Evolutionary conservation across 2,797 vertebrate genomes (phyloP).

Genomic region (Lepilemur septentrionalis): DNA sequence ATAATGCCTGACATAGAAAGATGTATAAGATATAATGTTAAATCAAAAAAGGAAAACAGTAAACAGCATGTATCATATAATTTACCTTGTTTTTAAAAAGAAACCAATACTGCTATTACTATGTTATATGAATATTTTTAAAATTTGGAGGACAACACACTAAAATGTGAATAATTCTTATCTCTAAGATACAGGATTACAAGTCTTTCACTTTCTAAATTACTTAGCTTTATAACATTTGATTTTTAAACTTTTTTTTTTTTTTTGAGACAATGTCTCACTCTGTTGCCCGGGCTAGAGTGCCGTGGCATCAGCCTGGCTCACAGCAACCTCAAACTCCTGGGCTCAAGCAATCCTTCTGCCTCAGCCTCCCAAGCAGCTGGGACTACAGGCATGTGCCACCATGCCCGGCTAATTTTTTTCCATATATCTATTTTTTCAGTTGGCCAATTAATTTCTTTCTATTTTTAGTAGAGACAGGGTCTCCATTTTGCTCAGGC

Average conservation of each 20-base stretch:
- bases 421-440: too few species aligned
- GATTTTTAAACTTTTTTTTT: not conserved
- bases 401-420: too few species aligned
- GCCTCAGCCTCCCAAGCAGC: too few species aligned
- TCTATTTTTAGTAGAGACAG: too few species aligned
- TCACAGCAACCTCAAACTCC: too few species aligned
- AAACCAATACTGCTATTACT: not conserved
- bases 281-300: too few species aligned
- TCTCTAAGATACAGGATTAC: not conserved
- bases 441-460: too few species aligned
- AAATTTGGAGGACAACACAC: not conserved
- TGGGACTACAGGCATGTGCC: too few species aligned
- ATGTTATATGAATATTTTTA: not conserved
- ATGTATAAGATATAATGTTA: not conserved
- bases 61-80: not conserved
- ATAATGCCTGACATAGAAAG: not conserved
- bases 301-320: too few species aligned
- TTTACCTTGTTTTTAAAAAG: slow-evolving; percentile 36
- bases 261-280: too few species aligned
- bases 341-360: too few species aligned
- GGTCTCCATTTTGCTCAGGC: too few species aligned
- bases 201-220: not conserved
- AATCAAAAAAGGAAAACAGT: not conserved
- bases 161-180: slow-evolving; percentile 14
- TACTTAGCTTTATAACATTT: not conserved